Evolutionary conservation across 2,888 invertebrate genomes (phyloP), one percentile per base, ranked within the genome.

Genomic region (Protonemura montana): DNA sequence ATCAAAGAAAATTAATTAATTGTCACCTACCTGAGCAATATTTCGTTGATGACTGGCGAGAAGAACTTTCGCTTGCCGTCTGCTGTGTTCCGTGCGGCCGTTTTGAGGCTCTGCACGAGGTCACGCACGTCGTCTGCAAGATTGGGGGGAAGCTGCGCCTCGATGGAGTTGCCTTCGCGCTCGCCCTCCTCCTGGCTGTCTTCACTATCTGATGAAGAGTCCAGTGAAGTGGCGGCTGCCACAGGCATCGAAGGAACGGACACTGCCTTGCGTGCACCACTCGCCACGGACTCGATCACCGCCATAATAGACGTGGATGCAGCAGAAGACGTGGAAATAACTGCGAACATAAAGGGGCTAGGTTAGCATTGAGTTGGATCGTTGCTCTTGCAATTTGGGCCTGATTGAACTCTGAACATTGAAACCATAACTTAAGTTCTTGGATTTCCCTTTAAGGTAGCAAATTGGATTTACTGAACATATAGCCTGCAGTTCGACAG

Each of bases 201-300:
- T 35, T 88, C 88, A 27, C 87, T 82, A 27, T 87, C 87, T 21
- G 88, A 86, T 3, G 87, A 85, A 86, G 76, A 59, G 59, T 59
- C 21, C 16, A 21, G 77, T 80, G 59, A 89, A 21, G 81, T 16
- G 16, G 13, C 3, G 29, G 81, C 81, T 5, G 78, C 78, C 26
- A 27, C 78, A 1, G 78, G 21, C 26, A 16, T 0, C 27, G 28
- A 1, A 2, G 26, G 10, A 21, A 78, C 28, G 0, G 76, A 3
- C 76, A 85, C 86, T 41, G 76, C 85, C n/a, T 76, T 89, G 86
- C 90, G 89, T 2, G 90, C 90, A n/a, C 91, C 92, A 89, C 92
- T 93, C 25, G 93, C 92, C 21, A 93, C 93, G 77, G 93, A 93
- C 89, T 94, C 93, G 88, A 93, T 93, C 25, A 92, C 92, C 88